Evolutionary conservation across 2,113 vertebrate species (phyloP).

Genomic region (Mesitornis unicolor): DNA sequence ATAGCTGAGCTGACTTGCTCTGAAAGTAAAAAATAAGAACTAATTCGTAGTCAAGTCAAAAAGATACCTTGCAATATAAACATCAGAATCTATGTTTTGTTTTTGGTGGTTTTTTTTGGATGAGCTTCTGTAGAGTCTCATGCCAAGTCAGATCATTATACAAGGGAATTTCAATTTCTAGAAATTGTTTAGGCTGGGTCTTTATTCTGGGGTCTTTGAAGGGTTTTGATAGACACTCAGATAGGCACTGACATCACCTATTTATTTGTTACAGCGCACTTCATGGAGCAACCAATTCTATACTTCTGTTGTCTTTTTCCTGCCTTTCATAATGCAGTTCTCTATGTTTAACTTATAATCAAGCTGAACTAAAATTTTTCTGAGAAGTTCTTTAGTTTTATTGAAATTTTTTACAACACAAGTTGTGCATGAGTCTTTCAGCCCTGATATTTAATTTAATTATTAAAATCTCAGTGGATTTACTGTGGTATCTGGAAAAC

Average conservation of each 20-base stretch:
- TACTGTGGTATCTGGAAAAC: not conserved
- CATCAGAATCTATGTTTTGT: not conserved
- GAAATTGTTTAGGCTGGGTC: slow-evolving; percentile 2
- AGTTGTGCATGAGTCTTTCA: not conserved
- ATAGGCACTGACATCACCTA: not conserved
- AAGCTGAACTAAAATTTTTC: not conserved
- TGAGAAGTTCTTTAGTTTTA: not conserved
- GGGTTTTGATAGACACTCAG: not conserved
- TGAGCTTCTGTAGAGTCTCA: not conserved
- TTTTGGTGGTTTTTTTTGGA: not conserved
- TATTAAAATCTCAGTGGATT: not conserved
- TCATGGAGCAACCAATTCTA: not conserved
- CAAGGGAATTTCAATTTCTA: not conserved
- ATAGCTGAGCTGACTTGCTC: not conserved
- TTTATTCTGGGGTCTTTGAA: not conserved
- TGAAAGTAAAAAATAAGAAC: not conserved
- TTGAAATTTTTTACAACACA: not conserved
- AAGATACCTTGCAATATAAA: not conserved
- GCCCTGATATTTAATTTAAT: not conserved
- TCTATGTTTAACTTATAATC: not conserved
- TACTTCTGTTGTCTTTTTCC: not conserved
- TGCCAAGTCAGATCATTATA: slow-evolving; percentile 1
- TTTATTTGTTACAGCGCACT: not conserved
- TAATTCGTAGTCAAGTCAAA: slow-evolving; percentile 1
- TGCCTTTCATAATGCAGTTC: not conserved